A percentile compares a stretch with the other conserved stretches of the same genome.
These are phyloP conservation scores for Tetrax tetrax DNA, from an alignment of 2,113 vertebrate genomes.

Conservation along the genomic window DNA sequence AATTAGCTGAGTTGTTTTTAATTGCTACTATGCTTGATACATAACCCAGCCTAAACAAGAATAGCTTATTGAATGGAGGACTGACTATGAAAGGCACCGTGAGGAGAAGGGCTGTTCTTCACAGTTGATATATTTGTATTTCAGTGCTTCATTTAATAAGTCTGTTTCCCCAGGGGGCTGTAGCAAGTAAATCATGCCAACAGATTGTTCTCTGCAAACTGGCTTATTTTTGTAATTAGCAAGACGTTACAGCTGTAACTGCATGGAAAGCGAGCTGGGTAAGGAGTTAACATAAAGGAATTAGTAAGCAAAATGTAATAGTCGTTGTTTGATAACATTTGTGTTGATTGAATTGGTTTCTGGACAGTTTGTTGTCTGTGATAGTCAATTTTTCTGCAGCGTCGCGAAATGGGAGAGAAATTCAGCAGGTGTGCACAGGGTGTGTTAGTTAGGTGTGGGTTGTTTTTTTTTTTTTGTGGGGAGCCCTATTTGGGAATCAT, in stretches of 20 bases:
- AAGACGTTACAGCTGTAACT: slow-evolving; percentile 48
- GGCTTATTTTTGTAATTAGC: slow-evolving; percentile 68
- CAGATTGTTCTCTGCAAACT: slow-evolving; percentile 62
- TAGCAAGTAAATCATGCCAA: slow-evolving; percentile 67
- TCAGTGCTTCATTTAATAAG: slow-evolving; percentile 69
- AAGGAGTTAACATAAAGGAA: slow-evolving; percentile 30
- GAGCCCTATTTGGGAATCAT: background rate
- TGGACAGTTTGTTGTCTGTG: background rate
- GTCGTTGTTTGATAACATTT: slow-evolving; percentile 40
- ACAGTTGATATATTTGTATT: slow-evolving; percentile 69
- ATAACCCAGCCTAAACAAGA: slow-evolving; percentile 65
- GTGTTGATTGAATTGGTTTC: slow-evolving; percentile 12
- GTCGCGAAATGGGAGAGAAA: background rate
- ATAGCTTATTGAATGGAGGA: slow-evolving; percentile 52
- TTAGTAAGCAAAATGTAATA: slow-evolving; percentile 41
- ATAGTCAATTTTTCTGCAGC: rapidly evolving
- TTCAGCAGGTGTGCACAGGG: background rate
- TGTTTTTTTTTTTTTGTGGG: too few species aligned
- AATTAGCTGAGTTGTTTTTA: slow-evolving; percentile 60
- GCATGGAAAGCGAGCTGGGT: slow-evolving; percentile 23
- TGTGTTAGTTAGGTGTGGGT: background rate
- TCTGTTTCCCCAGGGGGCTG: slow-evolving; percentile 54
- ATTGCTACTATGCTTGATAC: slow-evolving; percentile 66
- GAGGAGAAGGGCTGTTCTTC: slow-evolving; percentile 59
- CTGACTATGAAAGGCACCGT: slow-evolving; percentile 58